These are phyloP conservation scores for Lampropteryx suffumata DNA, from an alignment of 2,888 invertebrate species.

Conservation along the genomic window DNA sequence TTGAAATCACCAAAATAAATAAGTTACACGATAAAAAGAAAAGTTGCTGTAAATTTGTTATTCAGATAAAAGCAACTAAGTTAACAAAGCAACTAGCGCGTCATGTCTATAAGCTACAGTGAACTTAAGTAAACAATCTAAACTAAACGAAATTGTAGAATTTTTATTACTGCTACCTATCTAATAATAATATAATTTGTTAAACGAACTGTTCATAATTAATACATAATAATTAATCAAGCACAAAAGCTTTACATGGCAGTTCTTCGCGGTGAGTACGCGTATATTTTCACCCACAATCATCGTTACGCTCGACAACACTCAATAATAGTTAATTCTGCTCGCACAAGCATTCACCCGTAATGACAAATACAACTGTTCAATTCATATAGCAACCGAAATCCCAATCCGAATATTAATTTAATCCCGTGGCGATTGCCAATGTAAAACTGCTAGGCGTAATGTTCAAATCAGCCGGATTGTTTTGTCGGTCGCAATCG, in stretches of 20 bases:
- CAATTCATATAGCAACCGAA: conserved; percentile 28
- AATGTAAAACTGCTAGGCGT: conserved; percentile 35
- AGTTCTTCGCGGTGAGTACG: conserved; percentile 20
- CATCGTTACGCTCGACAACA: conserved; percentile 36
- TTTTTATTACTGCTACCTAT: too few relatives aligned
- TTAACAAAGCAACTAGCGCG: too few relatives aligned
- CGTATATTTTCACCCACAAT: conserved; percentile 41
- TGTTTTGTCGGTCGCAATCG: conserved; percentile 48
- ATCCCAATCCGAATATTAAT: conserved; percentile 45
- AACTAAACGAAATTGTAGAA: too few relatives aligned
- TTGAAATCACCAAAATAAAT: too few relatives aligned
- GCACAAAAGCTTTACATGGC: conserved; percentile 30
- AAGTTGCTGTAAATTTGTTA: too few relatives aligned
- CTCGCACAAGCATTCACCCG: conserved; percentile 37
- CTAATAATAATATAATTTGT: too few relatives aligned
- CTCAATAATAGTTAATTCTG: conserved; percentile 44
- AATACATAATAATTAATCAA: not conserved
- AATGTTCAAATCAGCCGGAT: conserved; percentile 32
- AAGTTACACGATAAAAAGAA: too few relatives aligned
- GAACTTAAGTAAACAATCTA: too few relatives aligned
- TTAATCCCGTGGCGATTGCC: conserved; percentile 38
- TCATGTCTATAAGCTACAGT: too few relatives aligned
- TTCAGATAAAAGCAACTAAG: too few relatives aligned
- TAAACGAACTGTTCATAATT: too few relatives aligned
- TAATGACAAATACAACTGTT: conserved; percentile 32